Evolutionary conservation across 2,797 vertebrate species (phyloP).

Genomic region (Molossus molossus): DNA sequence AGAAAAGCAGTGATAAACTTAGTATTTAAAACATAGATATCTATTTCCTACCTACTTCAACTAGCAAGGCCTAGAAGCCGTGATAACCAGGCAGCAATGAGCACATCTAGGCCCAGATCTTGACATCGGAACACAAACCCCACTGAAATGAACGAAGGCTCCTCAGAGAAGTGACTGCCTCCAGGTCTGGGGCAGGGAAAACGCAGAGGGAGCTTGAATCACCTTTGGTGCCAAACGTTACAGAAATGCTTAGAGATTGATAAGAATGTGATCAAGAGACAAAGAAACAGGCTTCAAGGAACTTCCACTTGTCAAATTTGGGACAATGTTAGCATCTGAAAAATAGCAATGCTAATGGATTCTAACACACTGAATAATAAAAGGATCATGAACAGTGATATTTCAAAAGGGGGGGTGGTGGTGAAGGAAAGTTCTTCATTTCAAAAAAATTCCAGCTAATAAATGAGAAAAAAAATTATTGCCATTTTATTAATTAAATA

Average conservation of each 20-base stretch:
- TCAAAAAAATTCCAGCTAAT: neutral
- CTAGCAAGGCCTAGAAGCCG: neutral
- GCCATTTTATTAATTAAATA: neutral
- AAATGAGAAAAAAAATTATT: neutral
- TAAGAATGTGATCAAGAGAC: neutral
- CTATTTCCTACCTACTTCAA: neutral
- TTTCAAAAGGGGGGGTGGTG: neutral
- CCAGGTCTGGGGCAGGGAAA: neutral
- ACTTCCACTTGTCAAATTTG: neutral
- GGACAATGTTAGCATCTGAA: neutral
- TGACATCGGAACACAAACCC: constrained; percentile 23
- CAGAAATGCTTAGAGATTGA: constrained; percentile 11
- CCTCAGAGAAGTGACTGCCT: neutral
- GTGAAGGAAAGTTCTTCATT: neutral
- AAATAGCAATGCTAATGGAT: neutral
- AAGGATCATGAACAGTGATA: neutral
- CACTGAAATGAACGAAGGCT: neutral
- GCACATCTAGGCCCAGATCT: neutral
- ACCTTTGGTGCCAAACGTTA: neutral
- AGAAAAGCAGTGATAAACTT: neutral
- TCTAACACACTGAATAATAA: neutral
- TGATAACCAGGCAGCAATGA: neutral
- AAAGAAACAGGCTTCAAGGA: neutral
- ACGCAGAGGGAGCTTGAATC: neutral
- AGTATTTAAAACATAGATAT: neutral